Base-by-base conservation (phyloP, 2,888 invertebrate species). In the Drosophila meridionalis region DNA sequence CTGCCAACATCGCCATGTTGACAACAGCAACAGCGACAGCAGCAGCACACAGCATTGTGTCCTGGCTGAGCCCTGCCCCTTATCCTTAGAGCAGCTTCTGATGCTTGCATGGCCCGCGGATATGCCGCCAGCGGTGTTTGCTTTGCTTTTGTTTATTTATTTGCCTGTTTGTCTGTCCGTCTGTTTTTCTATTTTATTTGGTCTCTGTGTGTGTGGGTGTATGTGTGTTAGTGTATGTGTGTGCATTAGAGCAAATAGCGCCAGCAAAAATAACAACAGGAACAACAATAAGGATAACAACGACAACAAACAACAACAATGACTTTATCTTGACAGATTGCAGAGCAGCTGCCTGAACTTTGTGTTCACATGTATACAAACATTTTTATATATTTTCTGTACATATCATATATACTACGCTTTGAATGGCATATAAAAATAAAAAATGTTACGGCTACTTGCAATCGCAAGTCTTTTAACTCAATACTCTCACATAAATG, bases 261-360 rank as follows among this genome's bases (percentile, higher is more conserved):
- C 57, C 65, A 74, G 60, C 58, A 74, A 60, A 50, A 74, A 60
- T 53, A 59, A 66, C 63, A 65, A 55, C 69, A 69, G 70, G 69
- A 80, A 69, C 82, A 83, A 80, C 80, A 82, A 83, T 78, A 74
- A 67, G 69, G 50, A 74, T 64, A 59, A 69, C 60, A 70, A 83
- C 71, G 69, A 77, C 71, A 69, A 69, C 76, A 73, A 72, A 53
- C 73, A 80, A 77, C 84, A 78, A 86, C 83, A 86, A 88, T 83
- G 81, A 73, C 76, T 86, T 83, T 88, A 88, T 83, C 78, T 83
- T 88, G 89, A 81, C 87, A 88, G 76, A 88, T 86, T 86, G 83
- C 55, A 62, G 62, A 67, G 64, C 77, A 72, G 71, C 80, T 76
- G 71, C 66, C 67, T 61, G 50, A 66, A 69, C 71, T 57, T 67